phyloP scores from a whole-genome alignment of 1,140 invertebrate species.

The Pollicipes pollicipes region DNA sequence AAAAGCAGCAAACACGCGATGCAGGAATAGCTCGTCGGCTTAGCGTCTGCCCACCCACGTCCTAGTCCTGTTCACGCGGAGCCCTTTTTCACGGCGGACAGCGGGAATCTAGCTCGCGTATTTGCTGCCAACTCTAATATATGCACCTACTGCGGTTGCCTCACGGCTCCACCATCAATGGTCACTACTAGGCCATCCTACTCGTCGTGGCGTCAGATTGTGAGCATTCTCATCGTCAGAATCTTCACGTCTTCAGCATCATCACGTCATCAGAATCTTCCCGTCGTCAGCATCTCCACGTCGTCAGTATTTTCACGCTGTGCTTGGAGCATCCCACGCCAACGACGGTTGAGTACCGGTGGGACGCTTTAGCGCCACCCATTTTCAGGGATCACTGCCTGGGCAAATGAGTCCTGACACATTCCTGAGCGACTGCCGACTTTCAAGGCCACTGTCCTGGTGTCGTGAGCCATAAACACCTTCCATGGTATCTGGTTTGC shows the following conservation, averaged over 20 bases:
- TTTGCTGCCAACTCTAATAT: slow-evolving; percentile 78
- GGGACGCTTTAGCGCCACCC: slow-evolving; percentile 59
- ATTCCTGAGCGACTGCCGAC: slow-evolving; percentile 74
- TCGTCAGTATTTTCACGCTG: no score
- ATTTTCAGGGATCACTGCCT: slow-evolving; percentile 80
- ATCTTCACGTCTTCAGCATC: no score
- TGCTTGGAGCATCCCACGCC: slow-evolving; percentile 6
- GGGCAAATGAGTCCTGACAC: slow-evolving; percentile 77
- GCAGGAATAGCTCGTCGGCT: slow-evolving; percentile 28
- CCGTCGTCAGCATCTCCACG: no score
- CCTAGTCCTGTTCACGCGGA: slow-evolving; percentile 78
- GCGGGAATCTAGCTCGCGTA: slow-evolving; percentile 58
- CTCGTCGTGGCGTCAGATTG: slow-evolving; percentile 13
- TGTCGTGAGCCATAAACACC: slow-evolving; percentile 67
- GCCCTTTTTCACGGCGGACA: slow-evolving; percentile 69
- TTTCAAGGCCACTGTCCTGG: slow-evolving; percentile 78
- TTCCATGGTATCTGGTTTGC: slow-evolving; percentile 61
- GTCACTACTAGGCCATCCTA: slow-evolving; percentile 1
- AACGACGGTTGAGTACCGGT: slow-evolving; percentile 11
- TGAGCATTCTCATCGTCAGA: no score
- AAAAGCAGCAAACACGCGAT: neutral
- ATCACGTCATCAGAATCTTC: no score
- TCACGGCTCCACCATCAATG: slow-evolving; percentile 59
- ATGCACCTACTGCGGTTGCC: slow-evolving; percentile 59
- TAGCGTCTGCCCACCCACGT: slow-evolving; percentile 68